Evolutionary conservation across 1,140 invertebrate genomes (phyloP), one percentile per base, ranked within the genome.

Genomic region (Drosophila arizonae): DNA sequence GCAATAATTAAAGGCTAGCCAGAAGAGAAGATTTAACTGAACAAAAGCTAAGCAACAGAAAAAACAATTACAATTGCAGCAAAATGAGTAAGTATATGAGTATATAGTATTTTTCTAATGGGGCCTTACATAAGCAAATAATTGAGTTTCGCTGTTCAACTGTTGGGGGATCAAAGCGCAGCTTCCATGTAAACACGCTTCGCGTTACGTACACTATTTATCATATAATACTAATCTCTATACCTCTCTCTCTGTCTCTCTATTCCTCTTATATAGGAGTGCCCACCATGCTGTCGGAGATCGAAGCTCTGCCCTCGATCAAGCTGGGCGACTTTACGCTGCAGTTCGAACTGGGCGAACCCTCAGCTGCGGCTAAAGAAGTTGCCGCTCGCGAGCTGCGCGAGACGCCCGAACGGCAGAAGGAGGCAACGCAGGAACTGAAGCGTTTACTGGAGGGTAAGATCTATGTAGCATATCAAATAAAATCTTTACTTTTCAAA

Each of bases 311-410:
- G 52, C 96, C 96, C 1, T 93, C 91, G 0, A 85, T 96, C 10
- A 93, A 95, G 85, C 80, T 96, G 11, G 95, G 95, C 3, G 94
- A 96, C 65, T 95, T 93, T 45, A 81, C 92, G 11, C 92, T 96
- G 1, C 92, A 94, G 65, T 94, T 97, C 56, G 96, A 97, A 81
- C 79, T 96, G 11, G 94, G 94, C 0, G 93, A 94, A 17, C 93
- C 95, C 0, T 81, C 90, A 8, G 88, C 93, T 4, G 94, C 95
- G 52, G 90, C 95, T 8, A 92, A 93, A 74, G 95, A 96, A 90
- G 93, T 96, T n/a, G 96, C 96, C 0, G 92, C 92, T 11, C 94
- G 93, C 57, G 96, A 97, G 80, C 93, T 97, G 0, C 91, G 96
- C 1, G 96, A 97, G 88, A 93, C 94, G 0, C 94, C 95, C 0